phyloP scores from a whole-genome alignment of 2,888 invertebrate genomes.

The Atethmia centrago region DNA sequence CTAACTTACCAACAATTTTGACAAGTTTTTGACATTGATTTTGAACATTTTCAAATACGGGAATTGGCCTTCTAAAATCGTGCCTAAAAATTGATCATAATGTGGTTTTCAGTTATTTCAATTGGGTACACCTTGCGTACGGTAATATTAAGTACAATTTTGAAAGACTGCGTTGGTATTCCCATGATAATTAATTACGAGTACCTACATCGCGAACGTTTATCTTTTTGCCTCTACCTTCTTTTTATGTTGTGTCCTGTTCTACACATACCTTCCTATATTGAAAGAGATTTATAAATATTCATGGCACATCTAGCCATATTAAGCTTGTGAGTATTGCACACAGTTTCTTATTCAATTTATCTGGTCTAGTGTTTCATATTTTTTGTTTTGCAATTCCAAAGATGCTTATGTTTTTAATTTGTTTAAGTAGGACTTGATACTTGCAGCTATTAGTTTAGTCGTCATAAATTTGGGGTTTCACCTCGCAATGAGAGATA shows the following conservation, averaged over 20 bases:
- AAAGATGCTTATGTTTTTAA: neutral
- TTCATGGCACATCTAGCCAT: slow-evolving; percentile 15
- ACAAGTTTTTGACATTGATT: too few relatives aligned
- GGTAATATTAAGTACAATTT: too few relatives aligned
- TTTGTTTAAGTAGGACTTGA: neutral
- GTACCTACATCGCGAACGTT: neutral
- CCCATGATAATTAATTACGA: too few relatives aligned
- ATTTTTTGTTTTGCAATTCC: neutral
- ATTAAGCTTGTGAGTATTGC: neutral
- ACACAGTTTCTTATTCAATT: slow-evolving; percentile 14
- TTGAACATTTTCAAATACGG: too few relatives aligned
- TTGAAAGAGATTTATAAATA: slow-evolving; percentile 11
- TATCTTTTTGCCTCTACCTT: neutral
- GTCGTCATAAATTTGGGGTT: too few relatives aligned
- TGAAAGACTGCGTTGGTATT: neutral
- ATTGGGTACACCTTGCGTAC: too few relatives aligned
- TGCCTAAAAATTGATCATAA: too few relatives aligned
- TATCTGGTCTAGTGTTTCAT: neutral
- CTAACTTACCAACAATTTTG: too few relatives aligned
- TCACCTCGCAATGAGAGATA: too few relatives aligned
- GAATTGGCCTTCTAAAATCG: too few relatives aligned
- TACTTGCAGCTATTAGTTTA: neutral
- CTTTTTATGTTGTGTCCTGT: neutral
- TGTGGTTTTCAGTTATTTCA: too few relatives aligned
- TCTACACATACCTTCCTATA: neutral